Evolutionary conservation across 2,113 vertebrate genomes (phyloP).

Genomic region (Brachyistius frenatus): DNA sequence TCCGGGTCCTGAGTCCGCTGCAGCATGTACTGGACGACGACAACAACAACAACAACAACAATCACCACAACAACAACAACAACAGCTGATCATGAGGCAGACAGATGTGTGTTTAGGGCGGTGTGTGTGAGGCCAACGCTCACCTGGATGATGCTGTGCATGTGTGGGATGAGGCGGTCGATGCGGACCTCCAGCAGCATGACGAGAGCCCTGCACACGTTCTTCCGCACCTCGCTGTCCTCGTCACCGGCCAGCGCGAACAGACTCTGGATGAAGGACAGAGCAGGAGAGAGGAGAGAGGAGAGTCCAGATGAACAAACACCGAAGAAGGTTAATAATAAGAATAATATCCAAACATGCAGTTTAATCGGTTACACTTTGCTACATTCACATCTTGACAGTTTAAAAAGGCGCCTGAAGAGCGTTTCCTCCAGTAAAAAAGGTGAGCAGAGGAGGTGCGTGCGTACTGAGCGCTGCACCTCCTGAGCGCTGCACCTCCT

Average conservation of each 20-base stretch:
- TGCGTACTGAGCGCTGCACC: too few species aligned
- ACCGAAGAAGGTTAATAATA: background rate
- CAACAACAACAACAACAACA: too few species aligned
- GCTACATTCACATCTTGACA: too few species aligned
- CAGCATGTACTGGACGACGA: conserved; percentile 91
- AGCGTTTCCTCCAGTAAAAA: too few species aligned
- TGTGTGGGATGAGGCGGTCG: conserved; percentile 94
- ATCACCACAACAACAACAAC: background rate
- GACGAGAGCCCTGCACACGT: conserved; percentile 93
- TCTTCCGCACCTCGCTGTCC: conserved; percentile 94
- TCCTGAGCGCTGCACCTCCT: too few species aligned
- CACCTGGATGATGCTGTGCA: conserved; percentile 98
- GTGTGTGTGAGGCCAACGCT: background rate
- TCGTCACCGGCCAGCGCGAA: conserved; percentile 94
- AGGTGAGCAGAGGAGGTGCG: too few species aligned
- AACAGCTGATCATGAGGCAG: background rate
- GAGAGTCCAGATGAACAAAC: background rate
- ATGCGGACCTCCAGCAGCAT: conserved; percentile 96
- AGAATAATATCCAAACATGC: background rate
- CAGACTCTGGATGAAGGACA: conserved; percentile 84
- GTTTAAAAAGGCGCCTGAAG: too few species aligned
- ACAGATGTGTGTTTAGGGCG: background rate
- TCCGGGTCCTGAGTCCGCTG: conserved; percentile 95
- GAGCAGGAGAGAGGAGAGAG: background rate
- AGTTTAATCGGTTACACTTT: background rate